Conservation (phyloP, 1,140 invertebrate species). For the Heliconius hewitsoni region DNA sequence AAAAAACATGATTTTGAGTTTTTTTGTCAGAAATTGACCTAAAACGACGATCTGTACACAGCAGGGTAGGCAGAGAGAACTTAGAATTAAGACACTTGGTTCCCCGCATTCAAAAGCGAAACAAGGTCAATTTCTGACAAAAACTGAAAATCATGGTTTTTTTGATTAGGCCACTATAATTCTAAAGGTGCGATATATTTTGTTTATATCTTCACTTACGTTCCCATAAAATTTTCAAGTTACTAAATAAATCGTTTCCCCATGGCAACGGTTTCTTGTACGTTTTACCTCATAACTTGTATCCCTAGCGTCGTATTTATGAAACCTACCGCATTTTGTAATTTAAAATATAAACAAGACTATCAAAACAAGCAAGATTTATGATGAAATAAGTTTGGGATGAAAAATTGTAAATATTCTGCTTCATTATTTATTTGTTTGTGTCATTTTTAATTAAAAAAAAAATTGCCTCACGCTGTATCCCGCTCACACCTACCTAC, state of each 20-base stretch:
- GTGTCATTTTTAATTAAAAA: not conserved
- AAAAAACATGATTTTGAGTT: too few species aligned
- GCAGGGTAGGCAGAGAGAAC: too few species aligned
- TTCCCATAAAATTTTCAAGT: not conserved
- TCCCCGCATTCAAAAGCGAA: too few species aligned
- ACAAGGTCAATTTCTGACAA: too few species aligned
- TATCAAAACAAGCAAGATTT: not conserved
- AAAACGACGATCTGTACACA: too few species aligned
- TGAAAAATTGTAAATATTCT: not conserved
- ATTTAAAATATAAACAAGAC: not conserved
- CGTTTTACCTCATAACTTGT: not conserved
- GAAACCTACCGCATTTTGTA: not conserved
- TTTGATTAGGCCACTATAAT: too few species aligned
- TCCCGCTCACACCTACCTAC: too few species aligned
- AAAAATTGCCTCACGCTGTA: too few species aligned
- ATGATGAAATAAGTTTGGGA: not conserved
- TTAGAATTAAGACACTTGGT: too few species aligned
- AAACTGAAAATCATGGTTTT: too few species aligned
- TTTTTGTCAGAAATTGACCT: too few species aligned
- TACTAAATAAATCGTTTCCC: constrained; percentile 11
- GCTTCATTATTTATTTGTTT: not conserved
- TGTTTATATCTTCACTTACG: not conserved
- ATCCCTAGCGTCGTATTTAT: not conserved
- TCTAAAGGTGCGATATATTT: too few species aligned
- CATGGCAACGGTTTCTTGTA: not conserved